Base-by-base conservation (phyloP, 2,113 vertebrate genomes). In the Parus major region DNA sequence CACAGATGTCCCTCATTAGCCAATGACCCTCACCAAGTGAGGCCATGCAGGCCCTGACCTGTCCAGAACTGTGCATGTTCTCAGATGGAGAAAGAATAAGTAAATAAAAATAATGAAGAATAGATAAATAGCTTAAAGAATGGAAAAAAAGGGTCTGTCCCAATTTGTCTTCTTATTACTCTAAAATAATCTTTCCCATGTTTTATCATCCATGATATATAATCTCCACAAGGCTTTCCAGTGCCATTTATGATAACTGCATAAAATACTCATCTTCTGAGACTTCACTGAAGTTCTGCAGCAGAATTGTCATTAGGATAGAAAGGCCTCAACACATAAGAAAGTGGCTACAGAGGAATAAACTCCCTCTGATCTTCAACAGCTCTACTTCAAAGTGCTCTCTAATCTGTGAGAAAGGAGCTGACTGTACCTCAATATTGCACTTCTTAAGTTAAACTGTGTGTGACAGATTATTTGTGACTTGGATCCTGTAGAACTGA, bases 401-500 rank as follows among this genome's bases (percentile, higher is more conserved):
- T 69, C 39, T 86, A 55, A 88, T 84, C 89, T 59, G 41, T 60
- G 87, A 50, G 78, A 93, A 93, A 73, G 2, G 19, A 95, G 77
- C 95, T 90, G 87, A 68, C 73, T 95, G 85, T 72, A 75, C 76
- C 89, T 92, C 91, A 84, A 72, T 84, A 76, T n/a, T 52, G 60
- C 70, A 57, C 82, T 94, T 95, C 85, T 96, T 49, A 83, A 80
- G 83, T 76, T 91, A 95, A 97, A 97, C 78, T 86, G 25, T 53
- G 92, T 91, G 93, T 93, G 94, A 92, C 84, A 88, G 60, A 33
- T 95, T 60, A 31, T 52, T 33, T 88, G 77, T 79, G 90, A 69
- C 75, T 91, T 77, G 86, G 90, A 93, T 84, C 47, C 87, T 41
- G 44, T 29, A 77, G 65, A 88, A 72, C 46, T 31, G 73, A 86